A percentile compares a stretch with the other conserved stretches of the same genome.
Evolutionary conservation across 2,113 vertebrate species (phyloP).

Genomic region (Fukomys damarensis): DNA sequence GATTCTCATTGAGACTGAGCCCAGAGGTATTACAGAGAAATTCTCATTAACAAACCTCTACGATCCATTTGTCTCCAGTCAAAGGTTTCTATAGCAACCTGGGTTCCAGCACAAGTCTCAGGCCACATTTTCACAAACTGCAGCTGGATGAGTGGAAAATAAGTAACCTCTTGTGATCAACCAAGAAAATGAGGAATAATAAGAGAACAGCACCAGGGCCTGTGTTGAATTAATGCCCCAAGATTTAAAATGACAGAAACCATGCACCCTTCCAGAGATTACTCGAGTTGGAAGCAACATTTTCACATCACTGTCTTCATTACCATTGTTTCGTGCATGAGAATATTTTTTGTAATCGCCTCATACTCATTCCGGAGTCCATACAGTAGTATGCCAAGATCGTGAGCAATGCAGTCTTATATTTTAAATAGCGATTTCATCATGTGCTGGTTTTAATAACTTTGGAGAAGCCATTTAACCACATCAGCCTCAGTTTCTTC

Average conservation of each 20-base stretch:
- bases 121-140: constrained; percentile 65
- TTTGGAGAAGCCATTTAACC: neutral
- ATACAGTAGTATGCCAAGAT: neutral
- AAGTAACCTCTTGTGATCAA: constrained; percentile 68
- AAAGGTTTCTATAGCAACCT: constrained; percentile 82
- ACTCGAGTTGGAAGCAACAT: constrained; percentile 27
- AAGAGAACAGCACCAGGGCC: constrained; percentile 41
- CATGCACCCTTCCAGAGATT: neutral
- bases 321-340: neutral
- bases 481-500: neutral
- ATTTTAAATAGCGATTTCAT: constrained; percentile 10
- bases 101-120: constrained; percentile 64
- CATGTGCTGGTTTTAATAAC: neutral
- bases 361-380: neutral
- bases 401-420: neutral
- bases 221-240: constrained; percentile 74
- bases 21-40: constrained; percentile 53
- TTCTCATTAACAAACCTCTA: constrained; percentile 71
- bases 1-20: constrained; percentile 55
- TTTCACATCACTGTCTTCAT: constrained; percentile 38
- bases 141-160: constrained; percentile 63
- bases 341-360: constrained; percentile 38
- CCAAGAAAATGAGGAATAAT: constrained; percentile 68
- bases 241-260: constrained; percentile 32
- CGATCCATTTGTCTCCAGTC: constrained; percentile 63